Conservation (phyloP, 1,140 invertebrate genomes). For the Manduca sexta region DNA sequence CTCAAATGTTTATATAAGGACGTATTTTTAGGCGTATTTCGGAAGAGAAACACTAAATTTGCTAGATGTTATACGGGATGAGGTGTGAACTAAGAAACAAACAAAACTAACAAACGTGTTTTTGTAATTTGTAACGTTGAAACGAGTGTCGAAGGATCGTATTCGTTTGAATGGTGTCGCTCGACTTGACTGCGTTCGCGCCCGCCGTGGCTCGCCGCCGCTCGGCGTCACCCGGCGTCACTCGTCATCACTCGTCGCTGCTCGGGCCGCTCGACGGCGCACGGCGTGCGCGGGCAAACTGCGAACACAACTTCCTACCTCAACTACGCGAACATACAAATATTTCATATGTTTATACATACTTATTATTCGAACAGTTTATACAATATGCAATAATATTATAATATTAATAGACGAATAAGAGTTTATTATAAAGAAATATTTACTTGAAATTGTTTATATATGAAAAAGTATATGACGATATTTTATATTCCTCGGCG, state of each 20-base stretch:
- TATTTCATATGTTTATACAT: constrained; percentile 62
- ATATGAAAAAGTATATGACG: constrained; percentile 39
- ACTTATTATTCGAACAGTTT: constrained; percentile 64
- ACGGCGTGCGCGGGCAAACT: constrained; percentile 15
- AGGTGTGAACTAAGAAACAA: constrained; percentile 2
- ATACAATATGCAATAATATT: constrained; percentile 62
- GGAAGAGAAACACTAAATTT: constrained; percentile 63
- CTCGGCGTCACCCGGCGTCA: constrained; percentile 1
- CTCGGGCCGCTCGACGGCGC: constrained; percentile 1
- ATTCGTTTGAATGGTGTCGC: no score
- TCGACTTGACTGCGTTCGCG: not conserved
- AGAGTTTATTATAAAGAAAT: constrained; percentile 69
- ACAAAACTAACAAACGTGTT: constrained; percentile 8
- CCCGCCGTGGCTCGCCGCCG: not conserved
- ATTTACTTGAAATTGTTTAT: constrained; percentile 68
- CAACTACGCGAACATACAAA: constrained; percentile 56
- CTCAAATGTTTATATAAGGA: constrained; percentile 71
- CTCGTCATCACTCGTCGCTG: not conserved
- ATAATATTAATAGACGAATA: constrained; percentile 59
- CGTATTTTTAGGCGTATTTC: constrained; percentile 68
- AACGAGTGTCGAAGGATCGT: constrained; percentile 68
- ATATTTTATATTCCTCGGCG: constrained; percentile 44
- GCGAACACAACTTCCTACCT: constrained; percentile 63
- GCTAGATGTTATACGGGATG: constrained; percentile 66
- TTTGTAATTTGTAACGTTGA: constrained; percentile 60